Percentiles rank a stretch among this genome's conserved stretches.
Evolutionary conservation across 53 echinoderm and acorn worm species (phyloP).

Genomic region (Hippasteria phrygiana): DNA sequence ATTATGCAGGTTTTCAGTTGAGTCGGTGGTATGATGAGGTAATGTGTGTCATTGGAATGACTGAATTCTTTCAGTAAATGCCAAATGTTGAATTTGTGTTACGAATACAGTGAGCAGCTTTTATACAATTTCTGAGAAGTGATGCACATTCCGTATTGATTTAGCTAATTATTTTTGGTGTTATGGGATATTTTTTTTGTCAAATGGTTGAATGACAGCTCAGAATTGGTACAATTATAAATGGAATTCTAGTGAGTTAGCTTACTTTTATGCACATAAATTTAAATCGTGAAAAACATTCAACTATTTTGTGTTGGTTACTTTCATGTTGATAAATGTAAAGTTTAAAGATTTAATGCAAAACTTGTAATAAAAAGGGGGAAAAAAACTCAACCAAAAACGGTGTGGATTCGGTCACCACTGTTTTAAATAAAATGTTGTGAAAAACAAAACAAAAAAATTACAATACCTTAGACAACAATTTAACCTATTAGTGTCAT

Average conservation of each 20-base stretch:
- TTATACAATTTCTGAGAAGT: neutral
- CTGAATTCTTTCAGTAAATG: conserved; percentile 27
- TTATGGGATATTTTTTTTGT: neutral
- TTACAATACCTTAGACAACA: neutral
- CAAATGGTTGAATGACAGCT: neutral
- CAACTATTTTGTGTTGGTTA: neutral
- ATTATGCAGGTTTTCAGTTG: conserved; percentile 9
- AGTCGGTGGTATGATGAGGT: neutral
- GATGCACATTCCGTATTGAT: conserved; percentile 15
- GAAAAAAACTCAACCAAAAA: neutral
- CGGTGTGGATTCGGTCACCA: neutral
- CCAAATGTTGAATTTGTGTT: neutral
- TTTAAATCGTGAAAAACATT: neutral
- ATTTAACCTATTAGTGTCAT: neutral
- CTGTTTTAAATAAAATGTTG: neutral
- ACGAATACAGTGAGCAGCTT: neutral
- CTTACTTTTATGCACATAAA: neutral
- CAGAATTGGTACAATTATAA: neutral
- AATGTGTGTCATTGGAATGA: neutral
- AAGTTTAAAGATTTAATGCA: neutral
- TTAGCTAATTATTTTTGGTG: neutral
- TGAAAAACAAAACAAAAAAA: neutral
- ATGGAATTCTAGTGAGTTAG: neutral
- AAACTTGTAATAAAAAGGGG: neutral
- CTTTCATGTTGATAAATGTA: neutral